Base-by-base conservation (phyloP, 2,888 invertebrate species). In the Dasypogon diadema region DNA sequence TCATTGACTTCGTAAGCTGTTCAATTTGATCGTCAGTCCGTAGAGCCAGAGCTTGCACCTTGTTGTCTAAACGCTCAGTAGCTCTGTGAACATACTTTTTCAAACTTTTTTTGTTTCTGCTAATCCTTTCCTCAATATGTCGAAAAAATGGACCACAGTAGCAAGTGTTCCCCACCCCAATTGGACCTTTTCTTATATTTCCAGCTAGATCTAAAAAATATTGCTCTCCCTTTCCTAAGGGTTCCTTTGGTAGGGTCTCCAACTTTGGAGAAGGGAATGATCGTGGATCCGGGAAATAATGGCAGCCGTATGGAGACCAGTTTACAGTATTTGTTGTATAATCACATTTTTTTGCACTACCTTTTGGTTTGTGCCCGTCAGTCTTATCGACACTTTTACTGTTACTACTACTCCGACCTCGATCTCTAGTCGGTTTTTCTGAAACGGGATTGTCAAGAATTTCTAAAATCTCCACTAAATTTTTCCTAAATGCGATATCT, bases 161-260 rank as follows among this genome's bases (percentile, higher is more conserved):
- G 85, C 96, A 97, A 0, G 94, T 94, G 84, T 96, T 95, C 0
- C 96, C 96, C 1, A 95, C 93, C 0, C 97, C 97, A n/a, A 97
- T 92, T 0, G 97, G 97, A 1, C 97, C 97, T 87, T 98, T 97
- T 81, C 95, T 92, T 78, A 98, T 95, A 83, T 97, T 97, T 1
- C 98, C 98, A 12, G 96, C 97, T 79, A 98, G 89, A 85, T 98
- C 98, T 80, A 97, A 88, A 85, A 93, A 98, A 85, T 98, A 98
- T 85, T 97, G 97, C 86, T 97, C 96, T 77, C 97, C 98, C 81
- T 92, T 91, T 81, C 90, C 90, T 18, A 96, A 87, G 0, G 96
- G 96, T 84, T 96, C 95, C 84, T 92, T 90, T 79, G 96, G 96
- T 78, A 96, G 87, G 70, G 95, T 93, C 85, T 94, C 94, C 78